Evolutionary conservation across 2,113 vertebrate species (phyloP), one percentile per base, ranked within the genome.

Genomic region (Mobula hypostoma): DNA sequence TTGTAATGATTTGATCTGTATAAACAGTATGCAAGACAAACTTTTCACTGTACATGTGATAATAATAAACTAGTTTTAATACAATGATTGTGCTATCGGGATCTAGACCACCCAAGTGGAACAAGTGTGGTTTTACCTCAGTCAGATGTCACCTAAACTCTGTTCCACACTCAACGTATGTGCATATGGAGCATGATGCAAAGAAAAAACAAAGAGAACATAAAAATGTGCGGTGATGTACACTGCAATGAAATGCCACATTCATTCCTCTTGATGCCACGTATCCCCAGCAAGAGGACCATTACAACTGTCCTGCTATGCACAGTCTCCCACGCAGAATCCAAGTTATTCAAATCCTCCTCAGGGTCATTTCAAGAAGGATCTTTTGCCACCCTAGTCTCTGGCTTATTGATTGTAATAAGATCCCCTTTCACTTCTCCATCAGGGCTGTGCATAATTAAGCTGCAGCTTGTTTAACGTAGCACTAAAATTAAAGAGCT

Each of bases 401-500:
- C 36, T 56, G 72, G 24, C 40, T 48, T 74, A 93, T 93, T 19
- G 70, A 93, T 93, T 93, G 70, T 74, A 93, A 93, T 48, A 56
- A 40, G 40, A 63, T 19, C 40, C 70, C 40, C 70, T 56, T 32
- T 93, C 40, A 40, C 36, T 29, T 56, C 36, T 56, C 24, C 32
- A 14, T 40, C 12, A 36, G 27, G 87, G 66, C 72, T 72, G 90
- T 70, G 29, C 68, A 74, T 93, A 93, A 93, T 93, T 93, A 74
- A 93, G 48, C 68, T 74, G 70, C 68, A 74, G 19, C 91, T 93
- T 72, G 36, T 74, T 93, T 93, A 74, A 72, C 24, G 4, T 56
- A 9, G 21, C 91, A 93, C 68, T 74, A 70, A 93, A 40, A 48
- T 74, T 48, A 93, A 93, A 93, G 91, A 74, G 91, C 17, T 66